Percentiles rank a stretch among this genome's conserved stretches.
Evolutionary conservation across 2,113 vertebrate genomes (phyloP).

Genomic region (Macrotus californicus): DNA sequence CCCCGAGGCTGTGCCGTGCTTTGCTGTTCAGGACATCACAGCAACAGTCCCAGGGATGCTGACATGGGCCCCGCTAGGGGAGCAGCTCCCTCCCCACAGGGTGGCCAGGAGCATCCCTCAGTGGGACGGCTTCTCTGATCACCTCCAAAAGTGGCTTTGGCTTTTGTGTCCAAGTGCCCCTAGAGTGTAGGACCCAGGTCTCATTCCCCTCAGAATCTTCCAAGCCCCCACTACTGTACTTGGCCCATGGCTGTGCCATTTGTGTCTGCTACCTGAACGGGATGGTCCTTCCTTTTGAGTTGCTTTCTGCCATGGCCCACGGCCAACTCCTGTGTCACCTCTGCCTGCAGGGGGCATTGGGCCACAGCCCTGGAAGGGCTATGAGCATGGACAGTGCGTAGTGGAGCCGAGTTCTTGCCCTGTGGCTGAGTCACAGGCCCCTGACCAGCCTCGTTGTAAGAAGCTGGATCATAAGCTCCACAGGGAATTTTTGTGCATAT

Average conservation of each 20-base stretch:
- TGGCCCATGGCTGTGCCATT: not conserved
- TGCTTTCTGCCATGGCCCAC: not conserved
- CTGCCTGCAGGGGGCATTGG: not conserved
- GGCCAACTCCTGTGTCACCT: not conserved
- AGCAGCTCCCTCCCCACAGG: not conserved
- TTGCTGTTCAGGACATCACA: not conserved
- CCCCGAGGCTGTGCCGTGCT: not conserved
- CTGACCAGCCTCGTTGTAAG: not conserved
- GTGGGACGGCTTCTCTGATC: not conserved
- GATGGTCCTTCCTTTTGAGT: not conserved
- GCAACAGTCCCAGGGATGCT: not conserved
- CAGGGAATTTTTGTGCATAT: not conserved
- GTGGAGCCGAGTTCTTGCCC: not conserved
- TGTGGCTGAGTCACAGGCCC: not conserved
- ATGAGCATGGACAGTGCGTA: accelerated
- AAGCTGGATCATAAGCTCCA: not conserved
- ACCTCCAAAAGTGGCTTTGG: not conserved
- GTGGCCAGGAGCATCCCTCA: not conserved
- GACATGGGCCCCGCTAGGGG: no score
- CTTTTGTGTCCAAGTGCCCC: not conserved
- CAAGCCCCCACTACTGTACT: not conserved
- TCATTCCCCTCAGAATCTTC: not conserved
- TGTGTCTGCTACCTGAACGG: not conserved
- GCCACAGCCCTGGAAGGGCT: not conserved
- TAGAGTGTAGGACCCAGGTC: not conserved